Base-by-base conservation (phyloP, 2,113 vertebrate genomes). In the Perognathus longimembris region DNA sequence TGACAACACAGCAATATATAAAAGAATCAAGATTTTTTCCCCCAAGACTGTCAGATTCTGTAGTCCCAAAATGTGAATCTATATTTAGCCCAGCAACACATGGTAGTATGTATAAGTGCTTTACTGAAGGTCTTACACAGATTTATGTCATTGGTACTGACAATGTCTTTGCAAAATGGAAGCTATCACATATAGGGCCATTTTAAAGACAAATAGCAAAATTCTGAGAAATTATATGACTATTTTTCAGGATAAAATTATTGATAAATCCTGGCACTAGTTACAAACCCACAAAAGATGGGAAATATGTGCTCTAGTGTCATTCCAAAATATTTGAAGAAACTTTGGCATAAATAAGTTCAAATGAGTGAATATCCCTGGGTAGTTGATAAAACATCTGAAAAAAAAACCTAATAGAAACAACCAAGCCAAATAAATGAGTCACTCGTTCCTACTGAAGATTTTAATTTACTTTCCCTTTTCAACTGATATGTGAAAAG, bases 201-300 rank as follows among this genome's bases (percentile, higher is more conserved):
- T 84, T 91, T 92, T 64, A 80, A 92, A 94, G 42, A 40, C 40
- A 95, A 91, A 84, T 89, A 28, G 4, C 42, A 87, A 95, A 89
- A 17, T 84, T 91, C 38, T 76, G 34, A 94, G 67, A 71, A 70
- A 88, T 79, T 86, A 30, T 81, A 76, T 83, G 40, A 75, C 86
- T 83, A n/a, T 91, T 82, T 20, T 40, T 34, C 73, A 59, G 79
- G 45, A 45, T 45, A 45, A 80, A 91, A 92, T 75, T 78, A 59
- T 26, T 66, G 30, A 7, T 89, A 87, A 84, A 2, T 85, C 9
- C 32, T 90, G 28, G n/a, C 32, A 88, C 21, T 61, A 28, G 36
- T 69, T 83, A 73, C 50, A 91, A 78, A 36, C 26, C 40, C 76
- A 85, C 32, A 91, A 79, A 90, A 90, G 59, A 84, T 82, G 40